Evolutionary conservation across 2,113 vertebrate species (phyloP), one percentile per base, ranked within the genome.

Genomic region (Psittacara wagleri): DNA sequence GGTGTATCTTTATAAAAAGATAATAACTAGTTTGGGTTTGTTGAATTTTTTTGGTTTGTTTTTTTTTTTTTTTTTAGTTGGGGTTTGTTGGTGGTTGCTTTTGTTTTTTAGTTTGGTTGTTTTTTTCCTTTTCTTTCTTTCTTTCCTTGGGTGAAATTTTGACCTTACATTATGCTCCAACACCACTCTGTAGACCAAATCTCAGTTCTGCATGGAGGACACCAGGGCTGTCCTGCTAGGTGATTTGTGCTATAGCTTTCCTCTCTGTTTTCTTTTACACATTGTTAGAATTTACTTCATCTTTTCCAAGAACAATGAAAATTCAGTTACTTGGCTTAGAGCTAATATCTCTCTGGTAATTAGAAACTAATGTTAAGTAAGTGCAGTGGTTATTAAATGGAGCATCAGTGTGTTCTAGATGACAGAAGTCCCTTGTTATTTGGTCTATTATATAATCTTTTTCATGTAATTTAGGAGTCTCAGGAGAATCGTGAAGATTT

Each of bases 21-120:
- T 54, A 41, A 31, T 61, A 83, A 67, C 4, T 55, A 48, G 4
- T 55, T 73, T 9, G 19, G 22, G 2, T 9, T 54, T 17, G 22
- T 6, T 15, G 51, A 13, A 15, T 16, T 52, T 28, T 28, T 54
- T 29, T 3, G 13, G 1, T 4, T 41, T 3, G 4, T 1, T 4
- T 41, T 13, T 3, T 4, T 1, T 18, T 3, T 11, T 20, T 51
- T 6, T 2, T 35, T 66, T 27, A 3, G 2, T 1, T 3, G 1
- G 57, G 57, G 20, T 59, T 59, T 35, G 20, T 33, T 57, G 57
- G 57, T n/a, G 20, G 29, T 33, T 20, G 33, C 8, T 59, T 59
- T 59, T 51, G 8, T 5, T n/a, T 73, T 72, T 35, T 66, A 25
- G 5, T 29, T 46, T 8, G 3, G 3, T 3, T 4, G 1, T 19